phyloP scores from a whole-genome alignment of 2,113 vertebrate species.

The Cyprinodon tularosa region DNA sequence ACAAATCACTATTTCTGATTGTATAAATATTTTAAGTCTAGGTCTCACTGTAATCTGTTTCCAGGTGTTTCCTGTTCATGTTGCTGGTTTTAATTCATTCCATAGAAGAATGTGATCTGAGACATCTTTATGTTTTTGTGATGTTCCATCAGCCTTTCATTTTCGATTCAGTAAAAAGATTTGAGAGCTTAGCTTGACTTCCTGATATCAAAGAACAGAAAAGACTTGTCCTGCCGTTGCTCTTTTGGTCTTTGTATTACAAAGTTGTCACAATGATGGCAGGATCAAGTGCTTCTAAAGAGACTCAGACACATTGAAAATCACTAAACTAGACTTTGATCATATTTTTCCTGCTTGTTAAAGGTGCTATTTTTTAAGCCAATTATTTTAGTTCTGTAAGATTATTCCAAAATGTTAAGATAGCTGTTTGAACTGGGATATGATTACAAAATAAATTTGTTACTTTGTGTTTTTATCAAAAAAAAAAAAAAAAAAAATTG shows the following conservation, averaged over 20 bases:
- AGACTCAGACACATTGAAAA: too few species aligned
- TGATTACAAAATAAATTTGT: not conserved
- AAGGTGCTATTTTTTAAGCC: not conserved
- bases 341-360: not conserved
- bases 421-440: not conserved
- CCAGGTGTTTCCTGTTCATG: conserved; percentile 5
- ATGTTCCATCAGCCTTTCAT: conserved; percentile 32
- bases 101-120: conserved; percentile 27
- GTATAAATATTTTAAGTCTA: conserved; percentile 35
- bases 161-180: not conserved
- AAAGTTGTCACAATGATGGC: conserved; percentile 19
- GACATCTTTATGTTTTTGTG: conserved; percentile 20
- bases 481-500: not conserved
- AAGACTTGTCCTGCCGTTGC: conserved; percentile 6
- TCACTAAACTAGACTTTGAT: not conserved
- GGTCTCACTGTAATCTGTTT: conserved; percentile 35
- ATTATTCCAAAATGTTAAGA: not conserved
- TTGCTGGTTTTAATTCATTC: conserved; percentile 13
- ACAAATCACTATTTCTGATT: too few species aligned
- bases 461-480: not conserved
- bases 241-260: conserved; percentile 6
- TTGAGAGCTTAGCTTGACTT: conserved; percentile 18
- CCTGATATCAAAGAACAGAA: conserved; percentile 7
- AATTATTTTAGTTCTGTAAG: not conserved
- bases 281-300: not conserved